A percentile compares a stretch with the other conserved stretches of the same genome.
These are phyloP conservation scores for Pantelozetes paolii DNA, from an alignment of 2,888 invertebrate species.

Conservation along the genomic window DNA sequence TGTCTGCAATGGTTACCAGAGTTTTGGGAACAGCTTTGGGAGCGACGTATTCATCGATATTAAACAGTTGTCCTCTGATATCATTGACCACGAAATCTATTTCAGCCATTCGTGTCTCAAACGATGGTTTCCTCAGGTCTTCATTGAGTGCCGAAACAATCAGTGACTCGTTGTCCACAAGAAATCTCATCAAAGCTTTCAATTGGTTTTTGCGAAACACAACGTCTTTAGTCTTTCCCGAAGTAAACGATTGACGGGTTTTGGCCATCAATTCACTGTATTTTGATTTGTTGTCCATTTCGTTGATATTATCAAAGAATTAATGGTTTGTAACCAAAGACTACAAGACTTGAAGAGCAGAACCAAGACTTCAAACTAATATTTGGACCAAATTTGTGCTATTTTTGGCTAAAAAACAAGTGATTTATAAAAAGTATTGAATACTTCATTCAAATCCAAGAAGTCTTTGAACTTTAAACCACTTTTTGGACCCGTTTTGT, in stretches of 20 bases:
- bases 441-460: too few species aligned
- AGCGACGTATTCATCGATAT: slow-evolving; percentile 72
- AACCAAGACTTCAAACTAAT: too few species aligned
- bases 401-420: background rate
- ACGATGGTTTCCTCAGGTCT: slow-evolving; percentile 65
- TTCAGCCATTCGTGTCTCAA: slow-evolving; percentile 71
- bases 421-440: too few species aligned
- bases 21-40: slow-evolving; percentile 57
- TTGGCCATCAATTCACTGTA: slow-evolving; percentile 53
- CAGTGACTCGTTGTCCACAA: slow-evolving; percentile 70
- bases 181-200: slow-evolving; percentile 66
- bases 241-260: slow-evolving; percentile 62
- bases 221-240: slow-evolving; percentile 72
- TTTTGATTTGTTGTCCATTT: background rate
- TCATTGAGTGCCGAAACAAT: slow-evolving; percentile 70
- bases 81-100: slow-evolving; percentile 73
- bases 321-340: background rate
- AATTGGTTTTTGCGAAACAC: slow-evolving; percentile 78
- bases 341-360: background rate
- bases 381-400: background rate
- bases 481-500: background rate
- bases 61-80: slow-evolving; percentile 63
- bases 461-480: background rate
- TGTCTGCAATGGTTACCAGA: slow-evolving; percentile 53
- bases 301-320: background rate